phyloP scores from a whole-genome alignment of 1,140 invertebrate species.

The Diabrotica undecimpunctata region DNA sequence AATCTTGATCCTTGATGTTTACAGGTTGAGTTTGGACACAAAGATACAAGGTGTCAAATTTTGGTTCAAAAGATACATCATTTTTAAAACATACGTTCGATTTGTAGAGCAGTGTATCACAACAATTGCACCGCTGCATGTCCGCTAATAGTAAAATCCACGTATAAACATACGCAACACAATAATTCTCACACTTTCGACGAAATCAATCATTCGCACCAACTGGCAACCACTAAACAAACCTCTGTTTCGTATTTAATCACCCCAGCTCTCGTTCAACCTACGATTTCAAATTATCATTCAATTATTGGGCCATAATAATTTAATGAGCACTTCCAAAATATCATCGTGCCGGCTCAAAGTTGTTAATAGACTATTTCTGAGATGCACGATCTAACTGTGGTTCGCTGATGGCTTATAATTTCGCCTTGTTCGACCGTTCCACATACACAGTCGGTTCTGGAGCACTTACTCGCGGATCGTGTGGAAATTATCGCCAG shows the following conservation, averaged over 20 bases:
- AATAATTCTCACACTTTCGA: constrained; percentile 11
- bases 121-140: neutral
- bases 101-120: neutral
- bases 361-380: constrained; percentile 4
- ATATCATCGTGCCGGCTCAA: constrained; percentile 7
- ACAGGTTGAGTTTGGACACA: too few relatives aligned
- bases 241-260: neutral
- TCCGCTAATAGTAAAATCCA: neutral
- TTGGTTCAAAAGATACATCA: too few relatives aligned
- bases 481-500: neutral
- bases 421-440: constrained; percentile 4
- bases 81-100: too few relatives aligned
- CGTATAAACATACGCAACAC: constrained; percentile 5
- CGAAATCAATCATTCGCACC: constrained; percentile 4
- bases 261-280: neutral
- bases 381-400: constrained; percentile 1
- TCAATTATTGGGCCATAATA: constrained; percentile 14
- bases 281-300: constrained; percentile 3
- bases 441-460: constrained; percentile 6
- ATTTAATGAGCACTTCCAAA: constrained; percentile 11
- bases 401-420: constrained; percentile 3
- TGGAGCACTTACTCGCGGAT: constrained; percentile 1
- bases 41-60: too few relatives aligned
- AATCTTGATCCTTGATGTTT: too few relatives aligned
- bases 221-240: constrained; percentile 1